A percentile compares a stretch with the other conserved stretches of the same genome.
Evolutionary conservation across 2,888 invertebrate species (phyloP).

Genomic region (Dicyrtomina minuta): DNA sequence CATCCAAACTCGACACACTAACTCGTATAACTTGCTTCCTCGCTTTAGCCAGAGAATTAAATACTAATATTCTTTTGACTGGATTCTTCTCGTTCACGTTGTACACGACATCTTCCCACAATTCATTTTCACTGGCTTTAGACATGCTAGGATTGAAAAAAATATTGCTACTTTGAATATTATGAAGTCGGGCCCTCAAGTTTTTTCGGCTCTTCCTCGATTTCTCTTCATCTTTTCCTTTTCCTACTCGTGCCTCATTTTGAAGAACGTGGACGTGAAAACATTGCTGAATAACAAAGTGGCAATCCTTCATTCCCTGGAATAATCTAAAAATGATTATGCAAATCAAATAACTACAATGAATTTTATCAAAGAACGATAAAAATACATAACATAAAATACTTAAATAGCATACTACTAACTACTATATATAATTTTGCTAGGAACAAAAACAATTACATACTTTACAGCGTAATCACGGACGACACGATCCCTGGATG

Average conservation of each 20-base stretch:
- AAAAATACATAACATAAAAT: too few species aligned
- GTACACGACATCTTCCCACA: slow-evolving; percentile 65
- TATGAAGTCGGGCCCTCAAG: too few species aligned
- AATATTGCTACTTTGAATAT: slow-evolving; percentile 34
- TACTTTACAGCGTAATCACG: slow-evolving; percentile 76
- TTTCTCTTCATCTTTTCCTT: slow-evolving; percentile 36
- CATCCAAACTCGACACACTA: slow-evolving; percentile 72
- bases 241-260: slow-evolving; percentile 24
- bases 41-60: slow-evolving; percentile 75
- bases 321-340: neutral
- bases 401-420: neutral
- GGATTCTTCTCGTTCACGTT: slow-evolving; percentile 61
- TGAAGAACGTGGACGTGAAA: slow-evolving; percentile 44
- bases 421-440: too few species aligned
- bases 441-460: too few species aligned
- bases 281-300: slow-evolving; percentile 47
- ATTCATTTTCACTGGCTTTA: slow-evolving; percentile 62
- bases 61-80: slow-evolving; percentile 69
- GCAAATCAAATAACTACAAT: too few species aligned
- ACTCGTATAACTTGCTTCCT: slow-evolving; percentile 76
- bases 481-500: slow-evolving; percentile 86
- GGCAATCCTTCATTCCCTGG: slow-evolving; percentile 39
- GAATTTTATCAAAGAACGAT: too few species aligned
- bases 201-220: neutral
- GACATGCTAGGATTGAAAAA: slow-evolving; percentile 42